Evolutionary conservation across 2,797 vertebrate species (phyloP).

Genomic region (Mus minutoides): DNA sequence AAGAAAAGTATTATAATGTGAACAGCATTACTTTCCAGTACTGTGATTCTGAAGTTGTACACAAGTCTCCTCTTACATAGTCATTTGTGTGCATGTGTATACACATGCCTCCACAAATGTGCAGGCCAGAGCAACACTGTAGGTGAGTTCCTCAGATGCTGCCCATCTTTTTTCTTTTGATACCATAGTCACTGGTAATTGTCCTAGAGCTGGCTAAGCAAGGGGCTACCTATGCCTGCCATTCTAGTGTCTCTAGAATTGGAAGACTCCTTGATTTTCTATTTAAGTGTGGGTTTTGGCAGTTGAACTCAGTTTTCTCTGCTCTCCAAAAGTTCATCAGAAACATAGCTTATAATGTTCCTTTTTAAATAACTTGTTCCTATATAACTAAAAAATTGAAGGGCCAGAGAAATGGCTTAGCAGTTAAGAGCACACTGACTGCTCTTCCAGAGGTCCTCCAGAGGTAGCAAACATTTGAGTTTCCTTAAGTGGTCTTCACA

Average conservation of each 20-base stretch:
- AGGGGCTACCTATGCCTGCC: neutral
- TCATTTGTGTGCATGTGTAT: neutral
- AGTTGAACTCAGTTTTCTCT: neutral
- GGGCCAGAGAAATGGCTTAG: too few species aligned
- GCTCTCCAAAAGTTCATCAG: neutral
- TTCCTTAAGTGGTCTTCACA: conserved; percentile 37
- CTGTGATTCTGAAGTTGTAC: neutral
- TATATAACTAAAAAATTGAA: neutral
- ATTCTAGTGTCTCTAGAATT: neutral
- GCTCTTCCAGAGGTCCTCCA: neutral
- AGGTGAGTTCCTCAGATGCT: neutral
- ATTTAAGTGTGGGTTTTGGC: neutral
- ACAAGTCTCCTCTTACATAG: neutral
- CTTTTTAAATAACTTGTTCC: neutral
- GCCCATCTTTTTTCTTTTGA: neutral
- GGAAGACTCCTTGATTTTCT: neutral
- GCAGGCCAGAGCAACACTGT: neutral
- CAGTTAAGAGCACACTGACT: too few species aligned
- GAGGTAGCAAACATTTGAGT: neutral
- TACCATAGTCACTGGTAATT: too few species aligned
- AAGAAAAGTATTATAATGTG: neutral
- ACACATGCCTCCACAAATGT: neutral
- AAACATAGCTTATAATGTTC: neutral
- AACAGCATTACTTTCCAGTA: neutral
- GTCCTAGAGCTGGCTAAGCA: neutral